A percentile compares a stretch with the other conserved stretches of the same genome.
Conservation (phyloP, 2,888 invertebrate genomes). For the Phymatocera aterrima region DNA sequence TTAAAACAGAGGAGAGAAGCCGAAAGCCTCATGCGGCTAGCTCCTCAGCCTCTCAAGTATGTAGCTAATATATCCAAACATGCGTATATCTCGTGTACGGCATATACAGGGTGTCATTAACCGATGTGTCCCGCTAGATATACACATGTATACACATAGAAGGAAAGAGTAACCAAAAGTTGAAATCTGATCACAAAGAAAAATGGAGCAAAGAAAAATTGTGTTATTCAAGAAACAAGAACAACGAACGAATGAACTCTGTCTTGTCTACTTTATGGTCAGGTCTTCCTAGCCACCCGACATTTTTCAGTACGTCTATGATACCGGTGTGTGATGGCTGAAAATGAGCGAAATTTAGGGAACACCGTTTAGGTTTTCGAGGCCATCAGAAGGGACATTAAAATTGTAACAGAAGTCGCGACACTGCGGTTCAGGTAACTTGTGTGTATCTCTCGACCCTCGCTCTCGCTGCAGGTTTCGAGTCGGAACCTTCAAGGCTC, state of each 20-base stretch:
- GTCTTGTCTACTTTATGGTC: no score
- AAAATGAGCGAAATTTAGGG: conserved; percentile 1
- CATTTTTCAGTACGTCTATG: neutral
- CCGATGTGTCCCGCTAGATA: neutral
- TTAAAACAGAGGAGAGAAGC: conserved; percentile 46
- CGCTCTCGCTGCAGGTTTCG: conserved; percentile 18
- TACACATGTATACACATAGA: neutral
- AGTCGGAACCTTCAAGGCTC: conserved; percentile 41
- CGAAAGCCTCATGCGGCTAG: conserved; percentile 41
- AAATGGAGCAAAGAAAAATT: no score
- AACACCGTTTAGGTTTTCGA: conserved; percentile 36
- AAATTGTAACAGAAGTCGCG: conserved; percentile 56
- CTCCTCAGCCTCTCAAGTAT: conserved; percentile 19
- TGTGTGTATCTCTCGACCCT: conserved; percentile 34
- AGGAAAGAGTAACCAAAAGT: neutral
- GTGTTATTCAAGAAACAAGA: no score
- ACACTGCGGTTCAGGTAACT: conserved; percentile 50
- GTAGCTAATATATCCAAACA: conserved; percentile 27
- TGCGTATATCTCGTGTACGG: neutral
- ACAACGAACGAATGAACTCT: no score
- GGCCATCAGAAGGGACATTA: conserved; percentile 48
- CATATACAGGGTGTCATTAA: conserved; percentile 39
- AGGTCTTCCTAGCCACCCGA: neutral
- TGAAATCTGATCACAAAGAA: neutral
- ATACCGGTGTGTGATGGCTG: neutral